phyloP scores from a whole-genome alignment of 2,888 invertebrate genomes.

The Dyspetes luteomarginatus region DNA sequence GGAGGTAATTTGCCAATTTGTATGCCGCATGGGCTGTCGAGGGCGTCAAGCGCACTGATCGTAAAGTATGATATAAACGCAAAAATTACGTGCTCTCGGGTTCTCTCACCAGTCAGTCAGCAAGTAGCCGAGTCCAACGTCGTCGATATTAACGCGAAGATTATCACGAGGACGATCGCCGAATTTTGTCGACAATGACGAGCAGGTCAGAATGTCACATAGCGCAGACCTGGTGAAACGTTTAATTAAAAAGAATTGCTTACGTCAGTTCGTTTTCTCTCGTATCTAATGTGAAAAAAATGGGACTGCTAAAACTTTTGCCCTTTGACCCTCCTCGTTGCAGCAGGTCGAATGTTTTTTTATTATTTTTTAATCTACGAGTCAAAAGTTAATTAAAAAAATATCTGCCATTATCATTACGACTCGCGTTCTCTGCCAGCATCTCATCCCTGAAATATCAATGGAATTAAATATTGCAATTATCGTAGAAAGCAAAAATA shows the following conservation, averaged over 20 bases:
- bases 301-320: conserved; percentile 38
- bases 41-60: conserved; percentile 66
- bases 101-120: conserved; percentile 17
- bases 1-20: conserved; percentile 71
- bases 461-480: too few species aligned
- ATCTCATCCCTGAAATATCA: too few species aligned
- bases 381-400: too few species aligned
- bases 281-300: conserved; percentile 52
- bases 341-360: neutral
- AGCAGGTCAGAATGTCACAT: conserved; percentile 50
- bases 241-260: conserved; percentile 72
- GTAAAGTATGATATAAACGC: conserved; percentile 71
- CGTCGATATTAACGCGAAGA: conserved; percentile 8
- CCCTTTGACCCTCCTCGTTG: conserved; percentile 6
- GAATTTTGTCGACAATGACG: conserved; percentile 49
- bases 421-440: too few species aligned
- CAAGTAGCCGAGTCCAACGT: neutral
- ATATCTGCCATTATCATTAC: too few species aligned
- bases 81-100: conserved; percentile 58
- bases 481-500: too few species aligned
- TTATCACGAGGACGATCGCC: conserved; percentile 35
- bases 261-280: conserved; percentile 63
- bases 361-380: neutral
- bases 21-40: conserved; percentile 66
- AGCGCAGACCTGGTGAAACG: conserved; percentile 35